Conservation (phyloP, 2,888 invertebrate species). For the Drosophila merina region DNA sequence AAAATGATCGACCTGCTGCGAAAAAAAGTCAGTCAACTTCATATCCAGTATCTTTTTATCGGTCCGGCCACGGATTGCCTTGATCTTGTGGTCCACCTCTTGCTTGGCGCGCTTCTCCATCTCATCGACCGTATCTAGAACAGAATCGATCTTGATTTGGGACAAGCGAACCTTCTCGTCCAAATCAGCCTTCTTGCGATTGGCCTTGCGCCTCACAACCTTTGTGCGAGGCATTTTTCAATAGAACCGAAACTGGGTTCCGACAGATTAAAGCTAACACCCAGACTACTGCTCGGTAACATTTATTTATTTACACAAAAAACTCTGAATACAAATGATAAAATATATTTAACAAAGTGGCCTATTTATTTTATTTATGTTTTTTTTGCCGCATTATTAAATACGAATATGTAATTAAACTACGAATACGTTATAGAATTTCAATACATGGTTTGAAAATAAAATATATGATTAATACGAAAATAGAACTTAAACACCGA, state of each 20-base stretch:
- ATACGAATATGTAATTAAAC: constrained; percentile 39
- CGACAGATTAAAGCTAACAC: not conserved
- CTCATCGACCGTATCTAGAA: constrained; percentile 63
- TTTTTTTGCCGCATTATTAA: not conserved
- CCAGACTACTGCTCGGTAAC: not conserved
- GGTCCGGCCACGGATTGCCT: constrained; percentile 52
- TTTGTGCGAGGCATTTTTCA: constrained; percentile 81
- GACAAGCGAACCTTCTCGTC: constrained; percentile 64
- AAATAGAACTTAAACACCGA: constrained; percentile 42
- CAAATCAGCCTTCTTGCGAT: constrained; percentile 63
- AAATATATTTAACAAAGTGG: not conserved
- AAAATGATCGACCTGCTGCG: constrained; percentile 44
- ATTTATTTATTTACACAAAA: constrained; percentile 1
- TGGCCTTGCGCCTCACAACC: constrained; percentile 65
- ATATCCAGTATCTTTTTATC: constrained; percentile 67
- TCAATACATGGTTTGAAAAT: constrained; percentile 4
- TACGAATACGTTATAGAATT: constrained; percentile 11
- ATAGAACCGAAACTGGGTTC: not conserved
- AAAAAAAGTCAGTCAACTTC: constrained; percentile 70
- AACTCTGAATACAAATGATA: not conserved
- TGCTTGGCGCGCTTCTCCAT: constrained; percentile 40
- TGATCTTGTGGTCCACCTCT: constrained; percentile 50
- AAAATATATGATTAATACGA: constrained; percentile 17
- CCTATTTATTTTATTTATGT: not conserved
- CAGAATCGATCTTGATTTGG: constrained; percentile 68